Evolutionary conservation across 2,113 vertebrate species (phyloP).

Genomic region (Acinonyx jubatus): DNA sequence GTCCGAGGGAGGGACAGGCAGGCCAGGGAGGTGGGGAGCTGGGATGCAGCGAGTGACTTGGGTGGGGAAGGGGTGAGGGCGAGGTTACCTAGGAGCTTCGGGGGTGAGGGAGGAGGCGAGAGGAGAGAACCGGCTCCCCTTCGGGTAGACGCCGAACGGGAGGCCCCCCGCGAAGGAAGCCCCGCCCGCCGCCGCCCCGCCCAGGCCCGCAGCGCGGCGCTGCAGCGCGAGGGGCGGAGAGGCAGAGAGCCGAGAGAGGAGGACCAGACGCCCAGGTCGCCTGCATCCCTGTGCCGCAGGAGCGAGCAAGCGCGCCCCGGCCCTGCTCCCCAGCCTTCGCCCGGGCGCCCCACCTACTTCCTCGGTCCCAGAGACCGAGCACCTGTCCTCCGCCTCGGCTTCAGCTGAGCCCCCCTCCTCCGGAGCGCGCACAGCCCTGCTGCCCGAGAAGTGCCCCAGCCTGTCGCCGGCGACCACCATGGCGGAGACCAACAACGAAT

Average conservation of each 20-base stretch:
- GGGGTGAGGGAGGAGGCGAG: not conserved
- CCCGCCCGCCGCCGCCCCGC: constrained; percentile 64
- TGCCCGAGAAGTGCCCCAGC: not conserved
- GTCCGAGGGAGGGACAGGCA: not conserved
- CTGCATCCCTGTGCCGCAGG: constrained; percentile 62
- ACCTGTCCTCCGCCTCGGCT: not conserved
- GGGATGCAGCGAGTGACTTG: not conserved
- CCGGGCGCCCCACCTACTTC: not conserved
- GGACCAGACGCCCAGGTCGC: constrained; percentile 46
- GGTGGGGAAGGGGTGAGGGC: not conserved
- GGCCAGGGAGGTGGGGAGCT: not conserved
- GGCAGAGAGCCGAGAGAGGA: constrained; percentile 57
- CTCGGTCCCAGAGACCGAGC: not conserved
- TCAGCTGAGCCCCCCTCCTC: not conserved
- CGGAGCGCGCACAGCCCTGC: not conserved
- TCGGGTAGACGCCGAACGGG: not conserved
- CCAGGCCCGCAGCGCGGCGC: constrained; percentile 79
- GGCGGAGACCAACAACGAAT: constrained; percentile 92
- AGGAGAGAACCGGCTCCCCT: not conserved
- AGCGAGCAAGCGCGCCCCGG: not conserved
- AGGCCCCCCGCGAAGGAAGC: constrained; percentile 7
- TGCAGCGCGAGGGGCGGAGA: constrained; percentile 78
- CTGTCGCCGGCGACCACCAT: constrained; percentile 82
- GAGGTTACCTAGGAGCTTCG: not conserved
- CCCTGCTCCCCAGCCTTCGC: not conserved